A percentile compares a stretch with the other conserved stretches of the same genome.
Conservation (phyloP, 2,797 vertebrate species). For the Pelochelys cantorii region DNA sequence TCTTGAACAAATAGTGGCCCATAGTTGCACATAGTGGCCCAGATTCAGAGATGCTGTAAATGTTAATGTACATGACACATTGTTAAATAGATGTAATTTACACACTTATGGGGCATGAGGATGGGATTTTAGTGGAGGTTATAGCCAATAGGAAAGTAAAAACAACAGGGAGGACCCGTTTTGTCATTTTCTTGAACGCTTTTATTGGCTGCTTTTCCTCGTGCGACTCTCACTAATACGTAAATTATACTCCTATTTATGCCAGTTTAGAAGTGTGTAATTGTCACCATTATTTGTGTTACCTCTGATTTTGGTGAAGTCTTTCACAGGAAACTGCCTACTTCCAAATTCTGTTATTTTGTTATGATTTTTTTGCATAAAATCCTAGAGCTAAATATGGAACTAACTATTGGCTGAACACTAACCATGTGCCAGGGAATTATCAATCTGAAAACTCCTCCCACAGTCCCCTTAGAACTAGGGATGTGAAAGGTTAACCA, state of each 20-base stretch:
- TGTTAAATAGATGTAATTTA: slow-evolving; percentile 18
- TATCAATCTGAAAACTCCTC: background rate
- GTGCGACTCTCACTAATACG: background rate
- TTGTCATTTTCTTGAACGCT: background rate
- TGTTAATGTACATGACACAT: slow-evolving; percentile 23
- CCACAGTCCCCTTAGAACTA: background rate
- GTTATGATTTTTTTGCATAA: background rate
- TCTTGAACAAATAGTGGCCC: background rate
- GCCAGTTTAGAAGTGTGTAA: background rate
- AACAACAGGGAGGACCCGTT: background rate
- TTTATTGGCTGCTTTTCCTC: background rate
- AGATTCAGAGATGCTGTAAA: background rate
- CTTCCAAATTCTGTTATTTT: background rate
- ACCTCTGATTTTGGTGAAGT: background rate
- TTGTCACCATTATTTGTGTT: background rate
- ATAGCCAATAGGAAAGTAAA: background rate
- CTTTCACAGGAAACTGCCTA: background rate
- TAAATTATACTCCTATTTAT: background rate
- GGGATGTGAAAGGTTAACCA: too few relatives aligned
- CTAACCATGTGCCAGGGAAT: background rate
- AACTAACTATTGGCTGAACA: background rate
- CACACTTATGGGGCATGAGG: slow-evolving; percentile 17
- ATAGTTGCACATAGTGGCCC: background rate
- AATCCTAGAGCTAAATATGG: background rate
- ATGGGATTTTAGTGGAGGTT: slow-evolving; percentile 26